Evolutionary conservation across 2,888 invertebrate species (phyloP).

Genomic region (Toxonevra muliebris): DNA sequence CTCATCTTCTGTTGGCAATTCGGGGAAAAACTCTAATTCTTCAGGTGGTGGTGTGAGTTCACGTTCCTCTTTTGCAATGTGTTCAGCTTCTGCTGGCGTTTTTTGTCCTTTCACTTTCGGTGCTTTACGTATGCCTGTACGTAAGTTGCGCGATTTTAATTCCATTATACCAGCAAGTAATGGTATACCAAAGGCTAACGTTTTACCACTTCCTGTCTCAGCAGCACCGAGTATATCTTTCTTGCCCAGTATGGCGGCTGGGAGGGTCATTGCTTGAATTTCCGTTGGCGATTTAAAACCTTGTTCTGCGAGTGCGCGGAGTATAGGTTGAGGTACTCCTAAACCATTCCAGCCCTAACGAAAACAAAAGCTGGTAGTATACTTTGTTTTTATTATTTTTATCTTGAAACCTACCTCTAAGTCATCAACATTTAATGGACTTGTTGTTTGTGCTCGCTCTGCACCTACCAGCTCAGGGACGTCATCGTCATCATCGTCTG

Average conservation of each 20-base stretch:
- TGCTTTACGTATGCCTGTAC: slow-evolving; percentile 58
- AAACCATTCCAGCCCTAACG: slow-evolving; percentile 72
- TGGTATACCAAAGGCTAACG: slow-evolving; percentile 96
- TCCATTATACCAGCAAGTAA: slow-evolving; percentile 86
- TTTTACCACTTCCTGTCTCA: slow-evolving; percentile 99
- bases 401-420: slow-evolving; percentile 40
- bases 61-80: slow-evolving; percentile 55
- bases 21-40: slow-evolving; percentile 48
- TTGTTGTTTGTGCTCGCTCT: background rate
- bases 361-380: background rate
- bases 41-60: slow-evolving; percentile 64
- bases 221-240: slow-evolving; percentile 98
- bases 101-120: slow-evolving; percentile 43
- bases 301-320: slow-evolving; percentile 78
- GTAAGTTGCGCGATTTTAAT: slow-evolving; percentile 67
- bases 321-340: slow-evolving; percentile 73
- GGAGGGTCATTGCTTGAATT: slow-evolving; percentile 84
- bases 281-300: slow-evolving; percentile 85
- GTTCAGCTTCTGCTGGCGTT: slow-evolving; percentile 41
- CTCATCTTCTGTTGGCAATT: slow-evolving; percentile 45
- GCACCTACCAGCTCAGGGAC: slow-evolving; percentile 30
- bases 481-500: slow-evolving; percentile 40
- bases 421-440: slow-evolving; percentile 42
- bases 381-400: background rate
- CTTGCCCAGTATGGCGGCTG: slow-evolving; percentile 84